Evolutionary conservation across 2,888 invertebrate genomes (phyloP), one percentile per base, ranked within the genome.

Genomic region (Blomia tropicalis): DNA sequence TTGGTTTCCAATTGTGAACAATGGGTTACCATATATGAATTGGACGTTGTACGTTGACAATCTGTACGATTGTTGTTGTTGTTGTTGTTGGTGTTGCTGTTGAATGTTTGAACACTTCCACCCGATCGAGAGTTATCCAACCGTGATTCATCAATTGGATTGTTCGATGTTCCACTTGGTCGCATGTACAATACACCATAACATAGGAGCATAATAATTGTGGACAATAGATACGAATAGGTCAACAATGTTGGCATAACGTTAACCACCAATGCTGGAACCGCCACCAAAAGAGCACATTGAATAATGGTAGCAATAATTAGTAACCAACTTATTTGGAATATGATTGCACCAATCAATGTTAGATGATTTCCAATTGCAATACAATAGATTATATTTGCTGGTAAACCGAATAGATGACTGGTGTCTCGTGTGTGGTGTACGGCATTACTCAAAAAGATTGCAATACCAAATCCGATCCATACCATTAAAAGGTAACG

Each of bases 101-200:
- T n/a, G n/a, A n/a, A n/a, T n/a, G n/a, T n/a, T n/a, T n/a, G n/a
- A n/a, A n/a, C 36, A 36, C 36, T 17, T 36, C 36, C 36, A 17
- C 17, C 7, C 36, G 36, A 36, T 17, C 36, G 7, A 7, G 36
- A 36, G 36, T 36, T 36, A 7, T 36, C 36, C n/a, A n/a, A n/a
- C n/a, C n/a, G n/a, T n/a, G n/a, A n/a, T 17, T 36, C 36, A 17
- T 36, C 36, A 17, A 36, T 11, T 17, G 7, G 7, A 17, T 36
- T 36, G 17, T 17, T 17, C 22, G 7, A n/a, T 7, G 27, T 7
- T 22, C 7, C 51, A 47, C 27, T 47, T 7, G 7, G 7, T 14
- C 30, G 2, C 56, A 56, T 56, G 29, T 56, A 56, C 25, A 56
- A 30, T 25, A 56, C 56, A 23, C 56, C 56, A 25, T 56, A 56